phyloP scores from a whole-genome alignment of 2,888 invertebrate species.

The Oscheius sp. region DNA sequence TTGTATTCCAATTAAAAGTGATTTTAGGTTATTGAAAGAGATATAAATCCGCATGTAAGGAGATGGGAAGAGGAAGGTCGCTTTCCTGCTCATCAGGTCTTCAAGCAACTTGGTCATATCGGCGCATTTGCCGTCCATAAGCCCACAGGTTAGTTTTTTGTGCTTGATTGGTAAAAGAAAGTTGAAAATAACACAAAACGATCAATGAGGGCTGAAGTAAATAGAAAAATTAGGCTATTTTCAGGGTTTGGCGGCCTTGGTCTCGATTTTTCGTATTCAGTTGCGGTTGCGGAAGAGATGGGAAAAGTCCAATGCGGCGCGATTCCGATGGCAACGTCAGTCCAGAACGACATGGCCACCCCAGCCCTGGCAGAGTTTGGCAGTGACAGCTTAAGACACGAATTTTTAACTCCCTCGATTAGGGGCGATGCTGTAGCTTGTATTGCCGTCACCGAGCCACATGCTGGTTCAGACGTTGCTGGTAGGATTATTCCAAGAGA shows the following conservation, averaged over 20 bases:
- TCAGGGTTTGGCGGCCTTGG: slow-evolving; percentile 75
- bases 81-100: slow-evolving; percentile 75
- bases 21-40: slow-evolving; percentile 63
- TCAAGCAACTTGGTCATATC: slow-evolving; percentile 74
- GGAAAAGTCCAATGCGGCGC: slow-evolving; percentile 74
- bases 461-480: slow-evolving; percentile 75
- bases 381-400: slow-evolving; percentile 72
- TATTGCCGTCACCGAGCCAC: slow-evolving; percentile 74
- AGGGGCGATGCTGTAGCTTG: slow-evolving; percentile 74
- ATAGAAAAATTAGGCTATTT: background rate
- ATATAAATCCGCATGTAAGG: slow-evolving; percentile 75
- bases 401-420: slow-evolving; percentile 73
- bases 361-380: slow-evolving; percentile 73
- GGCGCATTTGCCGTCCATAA: slow-evolving; percentile 75
- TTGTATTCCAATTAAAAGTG: background rate
- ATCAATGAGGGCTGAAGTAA: too few species aligned
- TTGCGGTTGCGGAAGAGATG: slow-evolving; percentile 75
- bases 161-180: too few species aligned
- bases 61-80: slow-evolving; percentile 74
- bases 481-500: too few species aligned
- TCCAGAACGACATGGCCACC: slow-evolving; percentile 75
- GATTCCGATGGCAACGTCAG: slow-evolving; percentile 74
- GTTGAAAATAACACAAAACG: too few species aligned
- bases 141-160: slow-evolving; percentile 70
- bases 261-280: slow-evolving; percentile 74